Conservation (phyloP, 2,113 vertebrate genomes). For the Sceloporus tristichus region DNA sequence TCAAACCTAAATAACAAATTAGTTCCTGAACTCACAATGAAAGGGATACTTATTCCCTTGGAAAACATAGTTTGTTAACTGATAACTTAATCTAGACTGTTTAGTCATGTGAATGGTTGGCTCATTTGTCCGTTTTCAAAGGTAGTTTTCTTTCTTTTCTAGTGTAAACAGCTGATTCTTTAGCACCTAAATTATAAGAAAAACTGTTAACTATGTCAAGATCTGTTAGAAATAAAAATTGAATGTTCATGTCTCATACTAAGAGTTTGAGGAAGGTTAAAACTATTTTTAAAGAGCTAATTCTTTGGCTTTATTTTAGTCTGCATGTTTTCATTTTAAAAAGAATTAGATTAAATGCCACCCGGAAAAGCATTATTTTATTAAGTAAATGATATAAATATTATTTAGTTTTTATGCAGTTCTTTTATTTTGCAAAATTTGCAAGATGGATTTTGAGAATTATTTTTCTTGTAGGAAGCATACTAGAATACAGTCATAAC, state of each 20-base stretch:
- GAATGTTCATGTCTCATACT: slow-evolving; percentile 30
- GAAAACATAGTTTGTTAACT: neutral
- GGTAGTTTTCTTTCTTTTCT: neutral
- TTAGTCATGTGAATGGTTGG: neutral
- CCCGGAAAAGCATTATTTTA: neutral
- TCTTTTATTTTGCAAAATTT: slow-evolving; percentile 16
- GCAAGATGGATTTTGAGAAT: neutral
- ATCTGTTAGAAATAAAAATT: neutral
- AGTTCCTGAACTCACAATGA: neutral
- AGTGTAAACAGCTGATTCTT: neutral
- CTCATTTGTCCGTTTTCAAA: neutral
- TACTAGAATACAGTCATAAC: slow-evolving; percentile 56
- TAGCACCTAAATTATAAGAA: neutral
- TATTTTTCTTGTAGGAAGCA: slow-evolving; percentile 62
- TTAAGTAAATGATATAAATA: neutral
- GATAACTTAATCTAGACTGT: slow-evolving; percentile 21
- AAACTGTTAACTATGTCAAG: neutral
- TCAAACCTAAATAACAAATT: neutral
- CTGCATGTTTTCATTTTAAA: neutral
- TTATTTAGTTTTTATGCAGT: slow-evolving; percentile 5
- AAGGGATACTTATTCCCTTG: neutral
- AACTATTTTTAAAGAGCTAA: neutral
- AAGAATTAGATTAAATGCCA: neutral
- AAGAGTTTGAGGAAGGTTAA: neutral
- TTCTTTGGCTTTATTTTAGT: slow-evolving; percentile 6